Evolutionary conservation across 1,140 invertebrate species (phyloP).

Genomic region (Trichogramma pretiosum): DNA sequence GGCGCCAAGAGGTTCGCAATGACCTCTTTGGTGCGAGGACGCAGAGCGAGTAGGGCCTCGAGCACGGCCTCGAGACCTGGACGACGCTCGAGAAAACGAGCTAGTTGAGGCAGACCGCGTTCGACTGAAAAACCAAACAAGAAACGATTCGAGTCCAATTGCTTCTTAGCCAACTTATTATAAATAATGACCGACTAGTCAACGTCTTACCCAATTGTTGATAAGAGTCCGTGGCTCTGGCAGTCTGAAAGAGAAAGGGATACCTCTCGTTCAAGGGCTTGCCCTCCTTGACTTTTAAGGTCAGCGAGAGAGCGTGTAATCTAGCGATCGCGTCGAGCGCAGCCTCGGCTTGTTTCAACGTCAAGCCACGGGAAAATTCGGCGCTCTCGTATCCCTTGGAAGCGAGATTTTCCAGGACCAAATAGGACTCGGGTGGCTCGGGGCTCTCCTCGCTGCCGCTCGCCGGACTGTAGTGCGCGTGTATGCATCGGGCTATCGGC

Average conservation of each 20-base stretch:
- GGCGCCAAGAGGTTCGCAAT: slow-evolving; percentile 57
- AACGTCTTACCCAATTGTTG: slow-evolving; percentile 49
- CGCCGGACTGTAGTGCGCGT: slow-evolving; percentile 52
- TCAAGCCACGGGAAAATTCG: slow-evolving; percentile 61
- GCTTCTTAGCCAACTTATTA: too few species aligned
- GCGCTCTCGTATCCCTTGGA: slow-evolving; percentile 46
- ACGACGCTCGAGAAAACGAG: slow-evolving; percentile 58
- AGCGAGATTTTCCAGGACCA: slow-evolving; percentile 56
- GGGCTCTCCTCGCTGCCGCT: slow-evolving; percentile 45
- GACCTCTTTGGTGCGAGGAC: slow-evolving; percentile 52
- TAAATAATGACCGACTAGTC: too few species aligned
- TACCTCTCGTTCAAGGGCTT: slow-evolving; percentile 56
- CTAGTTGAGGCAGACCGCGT: slow-evolving; percentile 62
- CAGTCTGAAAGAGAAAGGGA: slow-evolving; percentile 66
- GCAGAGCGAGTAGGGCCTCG: slow-evolving; percentile 45
- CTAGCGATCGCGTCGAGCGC: slow-evolving; percentile 61
- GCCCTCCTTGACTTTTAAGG: slow-evolving; percentile 55
- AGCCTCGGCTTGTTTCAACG: slow-evolving; percentile 53
- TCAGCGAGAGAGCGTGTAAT: slow-evolving; percentile 62
- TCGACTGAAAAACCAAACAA: too few species aligned
- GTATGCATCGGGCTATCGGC: slow-evolving; percentile 56
- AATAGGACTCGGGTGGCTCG: slow-evolving; percentile 51
- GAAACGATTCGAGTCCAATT: too few species aligned
- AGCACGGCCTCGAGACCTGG: slow-evolving; percentile 50
- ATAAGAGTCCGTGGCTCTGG: slow-evolving; percentile 65